Evolutionary conservation across 1,140 invertebrate species (phyloP), one percentile per base, ranked within the genome.

Genomic region (Thereuonema tuberculata): DNA sequence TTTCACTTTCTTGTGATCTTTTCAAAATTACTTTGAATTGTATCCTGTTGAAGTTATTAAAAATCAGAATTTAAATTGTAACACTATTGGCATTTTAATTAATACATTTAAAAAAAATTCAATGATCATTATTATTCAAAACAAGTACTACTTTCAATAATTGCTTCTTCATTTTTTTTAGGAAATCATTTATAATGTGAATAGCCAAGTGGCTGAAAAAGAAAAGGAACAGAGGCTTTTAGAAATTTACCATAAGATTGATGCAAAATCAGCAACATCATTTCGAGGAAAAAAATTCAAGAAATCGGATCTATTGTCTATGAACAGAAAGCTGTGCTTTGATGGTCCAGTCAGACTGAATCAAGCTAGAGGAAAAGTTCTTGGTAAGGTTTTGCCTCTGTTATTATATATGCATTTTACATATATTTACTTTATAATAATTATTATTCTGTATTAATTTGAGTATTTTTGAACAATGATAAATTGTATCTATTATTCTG

Each of bases 231-330:
- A 90, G 69, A 74, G 89, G 24, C 87, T 94, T 68, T 70, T 93
- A 61, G 92, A 96, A 72, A 93, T 96, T 63, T 95, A 93, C 72
- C 85, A 90, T 68, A 84, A 84, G 62, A 86, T 96, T 50, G 93
- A 98, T 74, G 84, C 87, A 1, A 93, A 95, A 74, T 93, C 92
- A 0, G 89, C 85, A 66, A 85, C 89, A 0, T 79, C 82, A 20
- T 89, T 87, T 70, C 82, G 85, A 57, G 84, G 83, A 28, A 79
- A 81, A 61, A 93, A 94, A 69, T 95, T 96, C 69, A 94, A 92
- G 72, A 94, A 94, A 72, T 90, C 89, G n/a, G 90, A 96, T 73
- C 82, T 98, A 62, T 75, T 93, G 48, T 81, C 84, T 56, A 83
- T 83, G 37, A 85, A 85, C 69, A 79, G 93, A 55, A 85, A 86